phyloP scores from a whole-genome alignment of 2,888 invertebrate species.

The Dynastes grantii region DNA sequence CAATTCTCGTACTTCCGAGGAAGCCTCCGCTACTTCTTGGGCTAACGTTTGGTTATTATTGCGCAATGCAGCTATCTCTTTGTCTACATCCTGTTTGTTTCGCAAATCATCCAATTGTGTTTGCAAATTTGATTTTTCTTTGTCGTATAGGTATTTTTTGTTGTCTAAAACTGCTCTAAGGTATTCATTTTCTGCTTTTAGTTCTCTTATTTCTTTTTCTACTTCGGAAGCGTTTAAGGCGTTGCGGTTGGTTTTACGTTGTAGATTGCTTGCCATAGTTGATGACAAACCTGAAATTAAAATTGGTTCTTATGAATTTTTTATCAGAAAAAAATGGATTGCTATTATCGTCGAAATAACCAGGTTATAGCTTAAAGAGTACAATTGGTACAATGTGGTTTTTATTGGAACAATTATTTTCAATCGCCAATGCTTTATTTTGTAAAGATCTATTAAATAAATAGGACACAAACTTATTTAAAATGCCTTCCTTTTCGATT shows the following conservation, averaged over 20 bases:
- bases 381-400: too few relatives aligned
- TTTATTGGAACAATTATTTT: too few relatives aligned
- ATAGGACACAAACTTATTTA: too few relatives aligned
- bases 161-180: conserved; percentile 31
- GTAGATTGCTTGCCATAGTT: conserved; percentile 31
- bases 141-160: conserved; percentile 22
- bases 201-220: conserved; percentile 31
- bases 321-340: too few relatives aligned
- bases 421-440: too few relatives aligned
- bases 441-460: too few relatives aligned
- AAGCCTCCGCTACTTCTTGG: conserved; percentile 23
- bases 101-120: background rate
- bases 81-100: conserved; percentile 1
- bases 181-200: conserved; percentile 37
- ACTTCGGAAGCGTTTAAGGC: conserved; percentile 25
- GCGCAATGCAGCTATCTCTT: conserved; percentile 3
- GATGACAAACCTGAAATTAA: background rate
- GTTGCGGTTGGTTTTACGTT: conserved; percentile 33
- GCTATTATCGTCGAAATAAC: too few relatives aligned
- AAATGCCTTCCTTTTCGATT: too few relatives aligned
- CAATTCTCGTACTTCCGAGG: conserved; percentile 27
- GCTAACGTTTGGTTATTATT: conserved; percentile 14
- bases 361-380: too few relatives aligned
- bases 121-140: conserved; percentile 16
- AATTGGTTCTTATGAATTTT: background rate